Base-by-base conservation (phyloP, 2,113 vertebrate species). In the Syrmaticus mikado region DNA sequence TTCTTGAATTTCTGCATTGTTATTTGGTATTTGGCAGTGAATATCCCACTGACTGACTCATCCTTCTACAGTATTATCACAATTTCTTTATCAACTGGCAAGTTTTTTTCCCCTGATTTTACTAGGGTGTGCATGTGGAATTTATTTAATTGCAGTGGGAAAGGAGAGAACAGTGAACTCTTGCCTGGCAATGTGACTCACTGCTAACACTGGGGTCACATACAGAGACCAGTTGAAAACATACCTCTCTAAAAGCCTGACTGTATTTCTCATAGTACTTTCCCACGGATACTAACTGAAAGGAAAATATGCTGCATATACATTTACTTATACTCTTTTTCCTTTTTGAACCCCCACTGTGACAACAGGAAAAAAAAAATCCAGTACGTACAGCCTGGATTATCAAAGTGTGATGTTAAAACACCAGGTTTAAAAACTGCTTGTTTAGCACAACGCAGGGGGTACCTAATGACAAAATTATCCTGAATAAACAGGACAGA, bases 221-320 rank as follows among this genome's bases (percentile, higher is more conserved):
- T 70, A 86, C 52, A 77, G 72, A 67, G 85, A 53, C 55, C 68
- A 80, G 65, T 81, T 75, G 85, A 92, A 92, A 96, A 96, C 93
- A 92, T 80, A 87, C 27, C 24, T 28, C 92, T 53, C 67, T 64
- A 78, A 91, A 92, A 91, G 82, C 71, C 48, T 58, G 24, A 70
- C 34, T 77, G 67, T 27, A 87, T 81, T 77, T 91, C 88, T 86
- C 48, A 72, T 38, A 78, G 64, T 53, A 65, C 57, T 90, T 94
- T 97, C 89, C 89, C 95, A 96, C 4, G 27, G 85, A 95, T 71
- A 83, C 1, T 7, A 93, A 83, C 72, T 57, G 52, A 92, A 93
- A 94, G 50, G 67, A 92, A 95, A 94, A 93, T 82, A 91, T 0
- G 2, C n/a, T 25, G 20, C 2, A 3, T 48, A 79, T 67, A 36